phyloP scores from a whole-genome alignment of 2,888 invertebrate species.

The Didymodactylos carnosus region DNA sequence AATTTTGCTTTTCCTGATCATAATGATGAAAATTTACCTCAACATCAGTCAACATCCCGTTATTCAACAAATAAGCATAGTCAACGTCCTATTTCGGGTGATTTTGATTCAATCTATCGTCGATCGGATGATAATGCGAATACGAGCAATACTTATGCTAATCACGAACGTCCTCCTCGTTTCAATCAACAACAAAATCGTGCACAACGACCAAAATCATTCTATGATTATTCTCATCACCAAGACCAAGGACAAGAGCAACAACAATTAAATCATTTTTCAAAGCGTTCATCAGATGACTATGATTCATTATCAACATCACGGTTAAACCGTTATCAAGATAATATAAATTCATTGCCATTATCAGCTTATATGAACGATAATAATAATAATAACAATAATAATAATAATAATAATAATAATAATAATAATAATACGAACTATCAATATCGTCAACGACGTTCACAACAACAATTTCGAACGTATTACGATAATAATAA shows the following conservation, averaged over 20 bases:
- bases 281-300: neutral
- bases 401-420: neutral
- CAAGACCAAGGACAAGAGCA: no score
- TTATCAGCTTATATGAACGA: neutral
- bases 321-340: neutral
- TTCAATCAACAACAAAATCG: neutral
- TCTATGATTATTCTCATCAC: neutral
- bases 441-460: neutral
- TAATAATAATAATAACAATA: neutral
- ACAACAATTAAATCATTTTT: neutral
- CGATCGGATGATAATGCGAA: no score
- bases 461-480: neutral
- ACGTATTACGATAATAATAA: no score
- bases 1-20: no score
- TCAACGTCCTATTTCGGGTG: no score
- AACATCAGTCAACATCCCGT: no score
- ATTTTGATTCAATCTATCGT: no score
- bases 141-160: no score
- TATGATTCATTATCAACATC: neutral
- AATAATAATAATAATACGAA: neutral
- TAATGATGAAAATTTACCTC: no score
- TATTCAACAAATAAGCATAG: no score
- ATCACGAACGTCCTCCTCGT: no score
- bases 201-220: neutral
- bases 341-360: neutral